A percentile compares a stretch with the other conserved stretches of the same genome.
Conservation (phyloP, 2,888 invertebrate species). For the Hartigia nigra region DNA sequence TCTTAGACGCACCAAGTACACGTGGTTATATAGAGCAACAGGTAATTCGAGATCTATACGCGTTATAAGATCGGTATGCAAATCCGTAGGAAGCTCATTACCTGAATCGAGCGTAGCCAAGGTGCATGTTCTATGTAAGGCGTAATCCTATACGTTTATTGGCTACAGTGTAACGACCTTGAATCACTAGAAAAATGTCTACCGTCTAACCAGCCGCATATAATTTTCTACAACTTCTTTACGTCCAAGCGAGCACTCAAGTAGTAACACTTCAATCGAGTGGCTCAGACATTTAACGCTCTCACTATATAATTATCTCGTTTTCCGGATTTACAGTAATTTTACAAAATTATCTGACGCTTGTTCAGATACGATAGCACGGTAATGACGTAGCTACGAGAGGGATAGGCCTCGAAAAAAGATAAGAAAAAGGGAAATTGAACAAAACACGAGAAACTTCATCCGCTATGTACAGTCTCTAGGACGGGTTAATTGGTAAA, state of each 20-base stretch:
- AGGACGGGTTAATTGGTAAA: neutral
- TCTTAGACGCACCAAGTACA: neutral
- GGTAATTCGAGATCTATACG: slow-evolving; percentile 18
- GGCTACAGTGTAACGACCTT: neutral
- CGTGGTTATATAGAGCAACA: slow-evolving; percentile 1
- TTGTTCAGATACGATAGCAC: neutral
- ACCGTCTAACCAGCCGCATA: neutral
- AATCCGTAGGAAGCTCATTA: slow-evolving; percentile 38
- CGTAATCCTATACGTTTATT: neutral
- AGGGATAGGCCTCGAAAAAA: neutral
- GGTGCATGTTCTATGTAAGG: neutral
- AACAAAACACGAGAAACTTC: neutral
- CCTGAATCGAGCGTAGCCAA: slow-evolving; percentile 17
- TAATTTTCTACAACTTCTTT: neutral
- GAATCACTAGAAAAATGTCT: neutral
- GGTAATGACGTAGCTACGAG: no score
- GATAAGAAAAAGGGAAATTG: neutral
- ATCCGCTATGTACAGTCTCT: neutral
- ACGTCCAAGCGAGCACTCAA: neutral
- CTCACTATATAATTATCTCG: neutral
- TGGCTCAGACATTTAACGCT: neutral
- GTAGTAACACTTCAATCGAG: no score
- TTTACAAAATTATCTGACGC: neutral
- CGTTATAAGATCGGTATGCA: slow-evolving; percentile 33
- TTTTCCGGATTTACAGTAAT: neutral